Evolutionary conservation across 2,113 vertebrate species (phyloP).

Genomic region (Lagopus muta): DNA sequence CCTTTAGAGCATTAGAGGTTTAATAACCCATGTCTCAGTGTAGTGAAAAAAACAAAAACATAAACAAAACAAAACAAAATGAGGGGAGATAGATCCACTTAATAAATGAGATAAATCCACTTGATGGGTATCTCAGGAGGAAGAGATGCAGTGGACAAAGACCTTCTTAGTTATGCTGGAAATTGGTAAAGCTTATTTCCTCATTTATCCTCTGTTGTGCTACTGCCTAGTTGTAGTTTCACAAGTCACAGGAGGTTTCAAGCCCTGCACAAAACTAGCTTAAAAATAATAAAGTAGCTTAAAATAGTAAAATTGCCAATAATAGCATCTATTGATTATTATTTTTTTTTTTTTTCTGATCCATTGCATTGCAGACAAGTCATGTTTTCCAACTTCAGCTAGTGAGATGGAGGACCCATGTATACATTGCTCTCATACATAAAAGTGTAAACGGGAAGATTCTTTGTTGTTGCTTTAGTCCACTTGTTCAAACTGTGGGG

Average conservation of each 20-base stretch:
- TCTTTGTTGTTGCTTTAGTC: neutral
- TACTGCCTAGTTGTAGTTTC: neutral
- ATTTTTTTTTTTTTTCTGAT: neutral
- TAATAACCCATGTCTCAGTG: neutral
- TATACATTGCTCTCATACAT: neutral
- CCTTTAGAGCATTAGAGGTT: neutral
- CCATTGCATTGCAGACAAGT: neutral
- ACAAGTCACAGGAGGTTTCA: neutral
- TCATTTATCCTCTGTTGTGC: neutral
- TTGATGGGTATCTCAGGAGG: neutral
- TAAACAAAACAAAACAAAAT: neutral
- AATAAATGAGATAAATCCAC: neutral
- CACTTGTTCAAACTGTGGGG: neutral
- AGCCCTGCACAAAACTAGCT: neutral
- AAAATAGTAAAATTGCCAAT: neutral
- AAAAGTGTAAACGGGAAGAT: neutral
- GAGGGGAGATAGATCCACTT: rapidly evolving
- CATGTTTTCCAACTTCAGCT: neutral
- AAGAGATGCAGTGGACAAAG: neutral
- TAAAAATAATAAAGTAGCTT: neutral
- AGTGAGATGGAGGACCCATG: rapidly evolving
- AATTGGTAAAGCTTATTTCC: neutral
- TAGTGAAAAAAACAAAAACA: neutral
- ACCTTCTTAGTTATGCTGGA: neutral
- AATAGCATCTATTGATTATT: neutral